These are phyloP conservation scores for Misgurnus anguillicaudatus DNA, from an alignment of 2,113 vertebrate genomes.

Conservation along the genomic window DNA sequence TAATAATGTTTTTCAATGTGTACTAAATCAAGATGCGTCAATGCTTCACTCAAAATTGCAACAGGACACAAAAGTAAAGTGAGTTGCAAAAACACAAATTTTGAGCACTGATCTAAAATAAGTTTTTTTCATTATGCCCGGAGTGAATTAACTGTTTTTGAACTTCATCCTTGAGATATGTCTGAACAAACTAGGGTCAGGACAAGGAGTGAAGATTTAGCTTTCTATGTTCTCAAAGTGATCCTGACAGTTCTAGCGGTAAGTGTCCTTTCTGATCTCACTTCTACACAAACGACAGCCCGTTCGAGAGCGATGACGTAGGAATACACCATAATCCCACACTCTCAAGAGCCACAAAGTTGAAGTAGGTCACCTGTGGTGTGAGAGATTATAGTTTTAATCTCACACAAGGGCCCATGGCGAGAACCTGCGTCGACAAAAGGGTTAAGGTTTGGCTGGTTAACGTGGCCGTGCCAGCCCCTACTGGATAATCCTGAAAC, in stretches of 20 bases:
- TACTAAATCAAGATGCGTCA: neutral
- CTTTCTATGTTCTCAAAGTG: conserved; percentile 5
- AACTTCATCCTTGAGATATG: neutral
- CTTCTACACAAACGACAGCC: neutral
- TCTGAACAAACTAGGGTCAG: neutral
- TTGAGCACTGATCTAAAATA: neutral
- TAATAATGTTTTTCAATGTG: neutral
- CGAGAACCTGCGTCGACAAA: neutral
- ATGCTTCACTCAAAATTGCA: neutral
- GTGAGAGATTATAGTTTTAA: conserved; percentile 39
- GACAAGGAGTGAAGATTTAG: conserved; percentile 1
- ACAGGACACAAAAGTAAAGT: too few relatives aligned
- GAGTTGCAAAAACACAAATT: too few relatives aligned
- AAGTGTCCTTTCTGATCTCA: neutral
- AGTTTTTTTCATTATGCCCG: neutral
- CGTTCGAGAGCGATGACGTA: conserved; percentile 7
- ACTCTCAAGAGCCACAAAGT: conserved; percentile 24
- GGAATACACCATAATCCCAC: conserved; percentile 42
- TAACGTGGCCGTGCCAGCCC: too few relatives aligned
- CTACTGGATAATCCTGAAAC: too few relatives aligned
- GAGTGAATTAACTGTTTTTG: neutral
- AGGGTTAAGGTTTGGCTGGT: neutral
- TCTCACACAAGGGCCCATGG: conserved; percentile 12
- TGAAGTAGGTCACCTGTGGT: conserved; percentile 50
- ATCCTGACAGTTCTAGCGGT: neutral